Conservation (phyloP, 2,797 vertebrate species). For the Bradypus variegatus region DNA sequence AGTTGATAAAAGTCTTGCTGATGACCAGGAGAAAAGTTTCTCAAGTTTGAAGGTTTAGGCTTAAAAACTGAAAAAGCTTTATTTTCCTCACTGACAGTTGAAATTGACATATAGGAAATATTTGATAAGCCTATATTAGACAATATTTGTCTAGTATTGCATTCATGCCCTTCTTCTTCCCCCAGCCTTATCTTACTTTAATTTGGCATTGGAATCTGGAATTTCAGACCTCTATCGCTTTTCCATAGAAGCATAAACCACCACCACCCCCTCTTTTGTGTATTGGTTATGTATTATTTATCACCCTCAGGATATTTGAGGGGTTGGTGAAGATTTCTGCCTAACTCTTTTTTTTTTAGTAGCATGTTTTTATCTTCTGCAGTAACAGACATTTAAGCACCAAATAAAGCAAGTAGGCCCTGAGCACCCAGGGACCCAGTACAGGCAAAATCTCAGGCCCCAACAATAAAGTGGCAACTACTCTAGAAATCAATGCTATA, state of each 20-base stretch:
- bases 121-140: neutral
- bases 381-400: too few relatives aligned
- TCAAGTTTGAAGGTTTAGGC: constrained; percentile 68
- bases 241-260: neutral
- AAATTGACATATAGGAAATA: constrained; percentile 7
- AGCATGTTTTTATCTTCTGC: too few relatives aligned
- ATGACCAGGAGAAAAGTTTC: constrained; percentile 76
- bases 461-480: neutral
- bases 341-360: too few relatives aligned
- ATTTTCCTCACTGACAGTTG: constrained; percentile 30
- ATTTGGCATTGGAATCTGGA: neutral
- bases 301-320: neutral
- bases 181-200: neutral
- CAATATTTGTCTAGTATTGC: neutral
- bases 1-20: constrained; percentile 81
- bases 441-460: neutral
- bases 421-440: neutral
- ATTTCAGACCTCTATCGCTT: neutral
- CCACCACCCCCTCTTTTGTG: neutral
- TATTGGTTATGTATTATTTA: neutral
- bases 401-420: too few relatives aligned
- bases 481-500: neutral
- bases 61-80: constrained; percentile 51
- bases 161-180: neutral
- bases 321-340: neutral